Percentiles rank a stretch among this genome's conserved stretches.
These are phyloP conservation scores for Drosophila rellima DNA, from an alignment of 2,888 invertebrate species.

Conservation along the genomic window DNA sequence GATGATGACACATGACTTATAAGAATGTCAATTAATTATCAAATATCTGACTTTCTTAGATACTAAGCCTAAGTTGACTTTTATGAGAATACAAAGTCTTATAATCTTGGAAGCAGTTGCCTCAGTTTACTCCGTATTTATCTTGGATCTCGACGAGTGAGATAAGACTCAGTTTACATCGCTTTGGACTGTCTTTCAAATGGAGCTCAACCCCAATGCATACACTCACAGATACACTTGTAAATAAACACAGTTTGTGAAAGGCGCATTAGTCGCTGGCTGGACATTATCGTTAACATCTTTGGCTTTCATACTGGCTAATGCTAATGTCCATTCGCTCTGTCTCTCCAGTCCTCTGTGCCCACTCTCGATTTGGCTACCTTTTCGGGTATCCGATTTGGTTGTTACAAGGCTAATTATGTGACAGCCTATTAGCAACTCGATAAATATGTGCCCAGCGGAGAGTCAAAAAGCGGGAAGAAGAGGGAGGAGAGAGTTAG, in stretches of 20 bases:
- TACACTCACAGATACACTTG: not conserved
- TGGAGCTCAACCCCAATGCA: slow-evolving; percentile 32
- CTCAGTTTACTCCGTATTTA: slow-evolving; percentile 20
- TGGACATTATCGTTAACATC: slow-evolving; percentile 73
- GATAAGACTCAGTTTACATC: slow-evolving; percentile 47
- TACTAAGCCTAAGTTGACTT: slow-evolving; percentile 17
- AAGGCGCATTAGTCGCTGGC: slow-evolving; percentile 68
- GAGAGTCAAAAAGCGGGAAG: slow-evolving; percentile 32
- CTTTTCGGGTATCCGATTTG: slow-evolving; percentile 65
- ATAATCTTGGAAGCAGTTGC: slow-evolving; percentile 13
- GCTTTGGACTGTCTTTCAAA: slow-evolving; percentile 38
- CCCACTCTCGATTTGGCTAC: slow-evolving; percentile 28
- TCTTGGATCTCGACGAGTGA: slow-evolving; percentile 35
- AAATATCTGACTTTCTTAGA: slow-evolving; percentile 1
- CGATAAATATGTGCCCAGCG: slow-evolving; percentile 82
- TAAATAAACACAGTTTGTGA: slow-evolving; percentile 25
- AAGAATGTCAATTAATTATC: slow-evolving; percentile 5
- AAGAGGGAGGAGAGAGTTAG: slow-evolving; percentile 2
- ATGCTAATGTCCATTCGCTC: slow-evolving; percentile 65
- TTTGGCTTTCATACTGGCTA: slow-evolving; percentile 73
- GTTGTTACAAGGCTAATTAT: slow-evolving; percentile 82
- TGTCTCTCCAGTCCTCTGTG: not conserved
- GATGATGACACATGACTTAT: too few relatives aligned
- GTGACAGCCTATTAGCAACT: slow-evolving; percentile 85
- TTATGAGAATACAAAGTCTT: slow-evolving; percentile 24